A percentile compares a stretch with the other conserved stretches of the same genome.
These are phyloP conservation scores for Thamnophis sirtalis DNA, from an alignment of 2,113 vertebrate species.

Conservation along the genomic window DNA sequence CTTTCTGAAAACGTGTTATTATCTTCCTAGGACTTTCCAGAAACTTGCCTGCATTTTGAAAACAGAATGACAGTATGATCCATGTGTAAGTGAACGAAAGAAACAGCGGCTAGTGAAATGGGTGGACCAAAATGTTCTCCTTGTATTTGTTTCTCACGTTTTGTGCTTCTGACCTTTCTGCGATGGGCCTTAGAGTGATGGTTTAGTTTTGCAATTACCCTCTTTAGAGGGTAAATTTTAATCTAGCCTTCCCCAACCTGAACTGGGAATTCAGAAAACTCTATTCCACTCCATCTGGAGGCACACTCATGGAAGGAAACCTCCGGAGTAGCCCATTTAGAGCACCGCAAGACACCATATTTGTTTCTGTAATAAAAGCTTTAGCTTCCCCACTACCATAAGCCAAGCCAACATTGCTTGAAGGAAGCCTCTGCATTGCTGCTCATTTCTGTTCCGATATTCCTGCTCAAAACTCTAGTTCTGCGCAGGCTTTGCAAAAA, in stretches of 20 bases:
- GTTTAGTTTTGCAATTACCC: not conserved
- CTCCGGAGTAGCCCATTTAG: not conserved
- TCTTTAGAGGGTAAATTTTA: not conserved
- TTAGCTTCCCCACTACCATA: not conserved
- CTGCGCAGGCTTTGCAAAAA: not conserved
- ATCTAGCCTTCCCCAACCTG: not conserved
- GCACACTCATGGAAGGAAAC: not conserved
- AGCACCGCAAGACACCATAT: not conserved
- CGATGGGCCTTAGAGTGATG: not conserved
- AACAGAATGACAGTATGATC: not conserved
- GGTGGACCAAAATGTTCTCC: not conserved
- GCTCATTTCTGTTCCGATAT: not conserved
- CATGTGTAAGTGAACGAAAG: not conserved
- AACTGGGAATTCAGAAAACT: not conserved
- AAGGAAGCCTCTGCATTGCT: not conserved
- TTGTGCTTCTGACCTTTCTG: not conserved
- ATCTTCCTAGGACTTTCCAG: accelerated
- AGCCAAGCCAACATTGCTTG: not conserved
- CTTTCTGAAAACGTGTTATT: not conserved
- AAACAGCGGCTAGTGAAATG: not conserved
- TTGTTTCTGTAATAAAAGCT: not conserved
- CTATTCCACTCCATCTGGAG: not conserved
- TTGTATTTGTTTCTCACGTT: not conserved
- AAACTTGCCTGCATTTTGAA: not conserved
- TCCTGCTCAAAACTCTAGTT: not conserved